Base-by-base conservation (phyloP, 2,888 invertebrate species). In the Melanargia galathea region DNA sequence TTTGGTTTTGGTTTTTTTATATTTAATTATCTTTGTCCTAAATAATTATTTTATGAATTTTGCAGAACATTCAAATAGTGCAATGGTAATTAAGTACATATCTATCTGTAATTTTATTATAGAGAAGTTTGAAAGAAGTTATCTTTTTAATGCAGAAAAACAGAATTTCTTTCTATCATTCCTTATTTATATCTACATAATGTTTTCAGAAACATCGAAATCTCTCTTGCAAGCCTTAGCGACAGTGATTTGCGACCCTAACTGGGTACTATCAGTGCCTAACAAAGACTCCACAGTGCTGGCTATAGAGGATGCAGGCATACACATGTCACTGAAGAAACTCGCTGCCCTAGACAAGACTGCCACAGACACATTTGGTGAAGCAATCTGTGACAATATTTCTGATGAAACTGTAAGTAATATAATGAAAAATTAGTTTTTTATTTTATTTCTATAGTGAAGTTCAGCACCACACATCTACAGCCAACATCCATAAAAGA, bases 281-380 rank as follows among this genome's bases (percentile, higher is more conserved):
- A 87, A 85, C 10, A 83, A 84, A 52, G 85, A 92, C 20, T 24
- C 22, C 30, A 48, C 46, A 2, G 71, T 87, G 7, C 71, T 85
- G 10, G 94, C 94, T 0, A 92, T 96, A 13, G 96, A 97, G 83
- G 94, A 96, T 75, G 88, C 95, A 0, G 96, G 95, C 10, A 87
- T 96, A 64, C 96, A 96, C 82, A 93, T 95, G 92, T 93, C 93
- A 65, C 81, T 96, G 35, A 97, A 96, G 77, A 96, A 96, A 83
- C 84, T 97, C 13, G 93, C 95, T 13, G 92, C 92, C 63, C 81
- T 93, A 59, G 96, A 96, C 75, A 93, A 93, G 71, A 84, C 84
- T 11, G 84, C 83, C 49, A 78, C 83, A 3, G 83, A 86, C 8
- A 93, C 93, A 1, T 93, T 96, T 65, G 94, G 95, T 0, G 84